Percentiles rank a stretch among this genome's conserved stretches.
phyloP scores from a whole-genome alignment of 2,888 invertebrate genomes.

The Pecten maximus region DNA sequence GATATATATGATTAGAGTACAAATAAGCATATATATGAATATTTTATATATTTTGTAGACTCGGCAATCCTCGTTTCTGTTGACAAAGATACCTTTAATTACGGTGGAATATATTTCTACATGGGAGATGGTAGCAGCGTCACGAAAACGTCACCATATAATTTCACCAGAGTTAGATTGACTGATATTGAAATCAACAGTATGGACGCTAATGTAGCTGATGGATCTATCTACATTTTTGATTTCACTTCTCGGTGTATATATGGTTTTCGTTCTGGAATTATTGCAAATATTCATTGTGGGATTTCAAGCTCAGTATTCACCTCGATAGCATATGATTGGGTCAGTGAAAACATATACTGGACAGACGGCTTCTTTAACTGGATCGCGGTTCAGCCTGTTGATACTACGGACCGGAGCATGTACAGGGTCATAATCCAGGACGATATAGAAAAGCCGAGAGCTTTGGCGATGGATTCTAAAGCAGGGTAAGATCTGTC shows the following conservation, averaged over 20 bases:
- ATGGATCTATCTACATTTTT: not conserved
- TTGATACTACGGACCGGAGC: not conserved
- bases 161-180: not conserved
- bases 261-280: not conserved
- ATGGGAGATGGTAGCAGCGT: not conserved
- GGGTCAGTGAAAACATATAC: not conserved
- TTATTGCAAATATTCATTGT: not conserved
- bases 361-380: not conserved
- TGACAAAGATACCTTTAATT: not conserved
- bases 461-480: not conserved
- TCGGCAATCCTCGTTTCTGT: not conserved
- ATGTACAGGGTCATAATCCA: not conserved
- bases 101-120: not conserved
- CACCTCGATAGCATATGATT: not conserved
- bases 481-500: not conserved
- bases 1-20: too few relatives aligned
- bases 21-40: too few relatives aligned
- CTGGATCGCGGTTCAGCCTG: conserved; percentile 11
- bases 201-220: not conserved
- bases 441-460: not conserved
- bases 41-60: too few relatives aligned
- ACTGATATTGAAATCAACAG: not conserved
- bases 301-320: not conserved
- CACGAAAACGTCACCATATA: not conserved
- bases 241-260: not conserved